Base-by-base conservation (phyloP, 92 coral and sea anemone genomes). In the Paragorgia papillata region DNA sequence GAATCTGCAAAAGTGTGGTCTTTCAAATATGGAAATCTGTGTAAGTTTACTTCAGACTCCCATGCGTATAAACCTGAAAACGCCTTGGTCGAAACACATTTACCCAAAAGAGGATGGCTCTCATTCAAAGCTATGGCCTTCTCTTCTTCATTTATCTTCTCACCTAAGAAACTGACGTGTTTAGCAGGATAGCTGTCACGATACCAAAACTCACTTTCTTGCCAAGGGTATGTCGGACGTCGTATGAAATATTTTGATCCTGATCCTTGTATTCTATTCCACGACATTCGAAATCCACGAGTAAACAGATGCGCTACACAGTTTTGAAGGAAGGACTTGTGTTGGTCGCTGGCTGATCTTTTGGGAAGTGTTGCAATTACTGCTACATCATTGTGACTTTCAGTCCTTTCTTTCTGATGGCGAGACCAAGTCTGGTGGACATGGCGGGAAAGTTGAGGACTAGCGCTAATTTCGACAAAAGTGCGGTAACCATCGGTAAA, bases 21-120 rank as follows among this genome's bases (percentile, higher is more conserved):
- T 32, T 55, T 79, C 54, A 87, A 30, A 33, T 41, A 78, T 17
- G 90, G 87, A 55, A 79, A 65, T 4, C 77, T 80, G 62, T 83
- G 51, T 46, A 83, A 80, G 43, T 83, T 84, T 27, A 87, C 74
- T 29, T 87, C 90, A 2, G 77, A 73, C 26, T 83, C 88, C 90
- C 90, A 87, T 25, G 85, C 84, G 26, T 69, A 79, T n/a, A 87
- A 57, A 14, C 90, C 90, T 7, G 84, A 48, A 65, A 87, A 87
- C 44, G 31, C 59, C 37, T n/a, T 37, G 1, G 90, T 86, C 18
- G 73, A 53, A 24, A 66, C 73, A 66, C 34, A 27, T 9, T 79
- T 73, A 37, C 69, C 62, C 57, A 84, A 10, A 37, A 37, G 43
- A 37, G 43, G 43, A 37, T 37, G 43, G 43, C 43, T 37, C 4